Conservation (phyloP, 2,113 vertebrate genomes). For the Apodemus sylvaticus region DNA sequence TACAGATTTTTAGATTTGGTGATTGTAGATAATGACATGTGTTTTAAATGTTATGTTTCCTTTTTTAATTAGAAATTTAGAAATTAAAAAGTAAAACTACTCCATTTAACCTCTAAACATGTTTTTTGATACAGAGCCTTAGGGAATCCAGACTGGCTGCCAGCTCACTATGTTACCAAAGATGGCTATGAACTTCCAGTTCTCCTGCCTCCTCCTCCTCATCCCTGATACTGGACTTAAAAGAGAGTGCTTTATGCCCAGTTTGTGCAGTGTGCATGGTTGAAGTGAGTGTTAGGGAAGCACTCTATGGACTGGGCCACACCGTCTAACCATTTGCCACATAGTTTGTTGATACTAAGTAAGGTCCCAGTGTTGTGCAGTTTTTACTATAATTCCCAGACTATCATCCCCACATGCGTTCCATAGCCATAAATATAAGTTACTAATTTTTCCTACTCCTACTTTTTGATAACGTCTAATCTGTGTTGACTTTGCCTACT, state of each 20-base stretch:
- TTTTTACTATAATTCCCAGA: not conserved
- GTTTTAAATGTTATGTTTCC: not conserved
- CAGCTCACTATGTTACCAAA: too few relatives aligned
- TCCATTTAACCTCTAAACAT: not conserved
- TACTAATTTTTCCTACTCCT: not conserved
- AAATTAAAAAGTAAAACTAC: not conserved
- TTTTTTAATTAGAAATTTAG: not conserved
- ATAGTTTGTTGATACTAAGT: not conserved
- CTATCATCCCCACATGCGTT: not conserved
- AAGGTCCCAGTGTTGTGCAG: not conserved
- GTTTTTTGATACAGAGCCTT: not conserved
- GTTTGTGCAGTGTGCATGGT: too few relatives aligned
- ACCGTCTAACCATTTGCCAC: not conserved
- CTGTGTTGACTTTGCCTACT: not conserved
- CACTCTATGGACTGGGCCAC: too few relatives aligned
- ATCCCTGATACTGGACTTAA: not conserved
- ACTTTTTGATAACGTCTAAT: not conserved
- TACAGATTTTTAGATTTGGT: not conserved
- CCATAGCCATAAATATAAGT: not conserved
- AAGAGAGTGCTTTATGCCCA: too few relatives aligned
- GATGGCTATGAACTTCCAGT: not conserved
- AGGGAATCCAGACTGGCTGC: not conserved
- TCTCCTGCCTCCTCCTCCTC: not conserved
- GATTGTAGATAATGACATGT: not conserved
- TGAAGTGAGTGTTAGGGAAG: not conserved